Evolutionary conservation across 2,888 invertebrate species (phyloP).

Genomic region (Meta bourneti): DNA sequence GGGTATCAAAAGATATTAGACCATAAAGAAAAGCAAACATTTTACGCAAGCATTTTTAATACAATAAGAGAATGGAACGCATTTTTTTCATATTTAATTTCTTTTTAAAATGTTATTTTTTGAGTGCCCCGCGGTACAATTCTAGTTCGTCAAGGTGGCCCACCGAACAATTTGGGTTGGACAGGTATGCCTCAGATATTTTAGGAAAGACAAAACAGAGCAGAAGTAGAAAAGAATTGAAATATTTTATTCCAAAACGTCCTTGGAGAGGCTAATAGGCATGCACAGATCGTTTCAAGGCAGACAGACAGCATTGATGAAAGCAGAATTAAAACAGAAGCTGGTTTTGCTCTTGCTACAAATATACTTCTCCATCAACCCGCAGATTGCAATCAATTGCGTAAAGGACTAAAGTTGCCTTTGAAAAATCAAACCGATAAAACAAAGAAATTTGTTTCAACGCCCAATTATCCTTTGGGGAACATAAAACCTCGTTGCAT

Average conservation of each 20-base stretch:
- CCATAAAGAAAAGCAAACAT: too few species aligned
- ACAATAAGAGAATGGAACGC: too few species aligned
- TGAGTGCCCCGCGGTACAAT: background rate
- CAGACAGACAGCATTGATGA: constrained; percentile 38
- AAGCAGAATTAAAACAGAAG: constrained; percentile 18
- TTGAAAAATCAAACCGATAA: constrained; percentile 23
- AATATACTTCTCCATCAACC: constrained; percentile 22
- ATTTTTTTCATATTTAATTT: background rate
- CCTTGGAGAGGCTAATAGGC: constrained; percentile 41
- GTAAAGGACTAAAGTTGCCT: background rate
- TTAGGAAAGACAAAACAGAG: too few species aligned
- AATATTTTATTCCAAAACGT: constrained; percentile 11
- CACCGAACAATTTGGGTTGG: too few species aligned
- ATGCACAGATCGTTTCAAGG: constrained; percentile 50
- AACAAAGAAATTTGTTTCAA: constrained; percentile 54
- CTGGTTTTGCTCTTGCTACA: constrained; percentile 5
- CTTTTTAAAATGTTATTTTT: background rate
- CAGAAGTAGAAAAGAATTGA: background rate
- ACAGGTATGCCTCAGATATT: background rate
- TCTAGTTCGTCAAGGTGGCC: too few species aligned
- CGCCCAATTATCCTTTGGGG: constrained; percentile 60
- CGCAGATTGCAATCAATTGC: constrained; percentile 53
- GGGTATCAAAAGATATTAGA: too few species aligned
- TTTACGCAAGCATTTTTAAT: too few species aligned
- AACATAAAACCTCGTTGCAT: constrained; percentile 51